These are phyloP conservation scores for Opisthograptis luteolata DNA, from an alignment of 2,888 invertebrate genomes.

Conservation along the genomic window DNA sequence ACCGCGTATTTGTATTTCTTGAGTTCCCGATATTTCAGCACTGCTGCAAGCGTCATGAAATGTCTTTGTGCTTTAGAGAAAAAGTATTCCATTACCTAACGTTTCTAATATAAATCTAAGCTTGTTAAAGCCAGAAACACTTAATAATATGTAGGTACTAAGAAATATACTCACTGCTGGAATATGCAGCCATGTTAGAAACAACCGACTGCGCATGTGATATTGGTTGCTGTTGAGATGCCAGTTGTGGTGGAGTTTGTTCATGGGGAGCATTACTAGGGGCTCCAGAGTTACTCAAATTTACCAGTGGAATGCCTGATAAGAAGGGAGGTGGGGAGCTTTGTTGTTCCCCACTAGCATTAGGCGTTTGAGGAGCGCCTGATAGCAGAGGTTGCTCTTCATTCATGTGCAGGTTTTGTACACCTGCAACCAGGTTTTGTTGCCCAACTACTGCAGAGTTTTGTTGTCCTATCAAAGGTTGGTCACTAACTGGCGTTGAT, in stretches of 20 bases:
- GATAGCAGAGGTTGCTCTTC: conserved; percentile 62
- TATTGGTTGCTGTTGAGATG: conserved; percentile 47
- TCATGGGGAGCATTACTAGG: conserved; percentile 36
- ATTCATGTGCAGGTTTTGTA: conserved; percentile 61
- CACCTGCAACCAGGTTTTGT: conserved; percentile 52
- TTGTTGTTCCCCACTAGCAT: conserved; percentile 46
- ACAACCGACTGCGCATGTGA: conserved; percentile 71
- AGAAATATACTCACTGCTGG: conserved; percentile 72
- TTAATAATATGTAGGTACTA: neutral
- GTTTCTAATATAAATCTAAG: too few relatives aligned
- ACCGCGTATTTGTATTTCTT: too few relatives aligned
- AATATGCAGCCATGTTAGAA: conserved; percentile 76
- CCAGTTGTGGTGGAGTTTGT: conserved; percentile 24
- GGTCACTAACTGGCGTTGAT: conserved; percentile 40
- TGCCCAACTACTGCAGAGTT: conserved; percentile 17
- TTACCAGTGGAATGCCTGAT: conserved; percentile 81
- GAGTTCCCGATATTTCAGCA: too few relatives aligned
- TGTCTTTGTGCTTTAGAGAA: too few relatives aligned
- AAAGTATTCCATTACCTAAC: too few relatives aligned
- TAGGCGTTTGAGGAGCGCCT: conserved; percentile 47
- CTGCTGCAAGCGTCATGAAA: too few relatives aligned
- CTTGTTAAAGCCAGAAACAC: conserved; percentile 4
- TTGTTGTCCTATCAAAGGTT: conserved; percentile 39
- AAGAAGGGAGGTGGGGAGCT: conserved; percentile 72
- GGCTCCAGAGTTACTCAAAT: conserved; percentile 60